phyloP scores from a whole-genome alignment of 1,140 invertebrate genomes.

The Atta texana region DNA sequence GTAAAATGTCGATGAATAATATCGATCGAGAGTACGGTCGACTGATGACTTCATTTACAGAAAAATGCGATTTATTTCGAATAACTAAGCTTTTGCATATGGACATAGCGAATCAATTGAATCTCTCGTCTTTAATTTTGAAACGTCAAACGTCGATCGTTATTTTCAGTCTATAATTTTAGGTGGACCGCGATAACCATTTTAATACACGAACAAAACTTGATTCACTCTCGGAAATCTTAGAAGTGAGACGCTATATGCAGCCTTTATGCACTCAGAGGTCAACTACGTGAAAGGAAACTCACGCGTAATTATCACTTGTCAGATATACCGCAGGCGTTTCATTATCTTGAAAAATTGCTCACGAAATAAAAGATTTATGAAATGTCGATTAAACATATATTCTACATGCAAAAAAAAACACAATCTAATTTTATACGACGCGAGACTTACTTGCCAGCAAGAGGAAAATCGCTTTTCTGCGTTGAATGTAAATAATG shows the following conservation, averaged over 20 bases:
- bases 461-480: conserved; percentile 6
- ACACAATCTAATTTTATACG: conserved; percentile 27
- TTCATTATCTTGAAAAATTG: conserved; percentile 47
- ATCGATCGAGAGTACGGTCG: conserved; percentile 27
- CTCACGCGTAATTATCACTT: conserved; percentile 43
- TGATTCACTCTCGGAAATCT: conserved; percentile 18
- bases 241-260: background rate
- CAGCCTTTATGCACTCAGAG: background rate
- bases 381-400: conserved; percentile 5
- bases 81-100: background rate
- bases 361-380: background rate
- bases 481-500: conserved; percentile 38
- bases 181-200: background rate
- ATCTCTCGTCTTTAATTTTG: background rate
- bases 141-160: background rate
- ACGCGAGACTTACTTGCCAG: background rate
- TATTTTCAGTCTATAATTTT: conserved; percentile 3
- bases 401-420: background rate
- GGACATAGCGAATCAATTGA: background rate
- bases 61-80: conserved; percentile 9
- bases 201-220: conserved; percentile 4
- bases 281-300: conserved; percentile 44
- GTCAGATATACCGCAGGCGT: conserved; percentile 14
- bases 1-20: conserved; percentile 53
- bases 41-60: conserved; percentile 36